These are phyloP conservation scores for Leptinotarsa undecemlineata DNA, from an alignment of 1,140 invertebrate species.

Conservation along the genomic window DNA sequence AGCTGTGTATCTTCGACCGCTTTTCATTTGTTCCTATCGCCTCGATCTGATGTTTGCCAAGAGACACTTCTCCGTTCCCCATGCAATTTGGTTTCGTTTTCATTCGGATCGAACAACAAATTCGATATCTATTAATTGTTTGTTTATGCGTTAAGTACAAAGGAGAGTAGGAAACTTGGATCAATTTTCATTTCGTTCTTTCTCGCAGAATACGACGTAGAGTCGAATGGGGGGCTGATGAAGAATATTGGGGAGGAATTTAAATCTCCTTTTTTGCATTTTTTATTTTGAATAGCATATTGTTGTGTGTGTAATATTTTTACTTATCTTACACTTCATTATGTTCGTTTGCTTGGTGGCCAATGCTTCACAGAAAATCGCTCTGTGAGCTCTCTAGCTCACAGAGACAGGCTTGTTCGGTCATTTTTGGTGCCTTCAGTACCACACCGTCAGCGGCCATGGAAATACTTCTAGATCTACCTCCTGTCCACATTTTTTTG, in stretches of 20 bases:
- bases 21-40: conserved; percentile 1
- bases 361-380: too few relatives aligned
- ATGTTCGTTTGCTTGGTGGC: too few relatives aligned
- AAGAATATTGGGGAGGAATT: not conserved
- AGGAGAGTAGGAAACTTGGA: not conserved
- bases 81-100: conserved; percentile 20
- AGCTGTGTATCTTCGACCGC: not conserved
- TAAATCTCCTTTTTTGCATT: not conserved
- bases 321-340: too few relatives aligned
- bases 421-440: too few relatives aligned
- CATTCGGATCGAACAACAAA: conserved; percentile 17
- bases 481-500: too few relatives aligned
- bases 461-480: too few relatives aligned
- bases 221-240: not conserved
- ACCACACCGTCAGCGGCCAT: too few relatives aligned
- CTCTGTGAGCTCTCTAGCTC: too few relatives aligned
- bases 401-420: too few relatives aligned
- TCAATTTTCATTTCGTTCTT: not conserved
- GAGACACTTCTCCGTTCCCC: not conserved
- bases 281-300: too few relatives aligned
- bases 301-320: too few relatives aligned
- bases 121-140: conserved; percentile 20
- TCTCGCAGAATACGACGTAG: not conserved
- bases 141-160: conserved; percentile 11
- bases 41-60: not conserved